A percentile compares a stretch with the other conserved stretches of the same genome.
phyloP scores from a whole-genome alignment of 1,140 invertebrate species.

The Andricus grossulariae region DNA sequence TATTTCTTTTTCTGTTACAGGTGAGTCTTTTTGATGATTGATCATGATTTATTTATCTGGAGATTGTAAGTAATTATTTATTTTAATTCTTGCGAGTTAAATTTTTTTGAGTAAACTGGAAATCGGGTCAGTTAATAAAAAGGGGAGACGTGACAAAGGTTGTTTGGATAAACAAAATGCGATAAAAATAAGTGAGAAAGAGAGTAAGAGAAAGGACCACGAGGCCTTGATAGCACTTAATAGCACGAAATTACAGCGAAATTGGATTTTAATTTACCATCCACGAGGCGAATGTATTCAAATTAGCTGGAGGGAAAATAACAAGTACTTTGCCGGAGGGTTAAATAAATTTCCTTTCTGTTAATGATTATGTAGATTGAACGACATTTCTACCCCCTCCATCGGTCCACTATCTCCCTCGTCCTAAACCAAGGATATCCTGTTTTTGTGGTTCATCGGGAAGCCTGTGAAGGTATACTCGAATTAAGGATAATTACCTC shows the following conservation, averaged over 20 bases:
- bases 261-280: conserved; percentile 76
- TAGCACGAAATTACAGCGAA: conserved; percentile 74
- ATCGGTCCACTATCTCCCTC: conserved; percentile 41
- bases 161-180: not conserved
- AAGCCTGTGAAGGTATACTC: conserved; percentile 46
- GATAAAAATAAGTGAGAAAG: conserved; percentile 13
- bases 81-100: not conserved
- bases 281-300: conserved; percentile 71
- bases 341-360: conserved; percentile 75
- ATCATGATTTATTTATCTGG: not conserved
- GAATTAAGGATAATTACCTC: conserved; percentile 70
- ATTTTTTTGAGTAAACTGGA: not conserved
- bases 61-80: not conserved
- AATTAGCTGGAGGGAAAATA: conserved; percentile 70
- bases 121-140: not conserved
- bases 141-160: not conserved
- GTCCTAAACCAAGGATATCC: conserved; percentile 31
- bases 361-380: conserved; percentile 75
- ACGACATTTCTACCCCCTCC: conserved; percentile 65
- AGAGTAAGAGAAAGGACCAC: conserved; percentile 42
- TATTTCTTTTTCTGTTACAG: conserved; percentile 3
- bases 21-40: not conserved
- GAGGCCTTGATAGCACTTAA: conserved; percentile 70
- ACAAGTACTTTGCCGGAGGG: conserved; percentile 64
- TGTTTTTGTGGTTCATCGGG: conserved; percentile 43